Conservation (phyloP, 2,888 invertebrate species). For the Mythimna lalbum region DNA sequence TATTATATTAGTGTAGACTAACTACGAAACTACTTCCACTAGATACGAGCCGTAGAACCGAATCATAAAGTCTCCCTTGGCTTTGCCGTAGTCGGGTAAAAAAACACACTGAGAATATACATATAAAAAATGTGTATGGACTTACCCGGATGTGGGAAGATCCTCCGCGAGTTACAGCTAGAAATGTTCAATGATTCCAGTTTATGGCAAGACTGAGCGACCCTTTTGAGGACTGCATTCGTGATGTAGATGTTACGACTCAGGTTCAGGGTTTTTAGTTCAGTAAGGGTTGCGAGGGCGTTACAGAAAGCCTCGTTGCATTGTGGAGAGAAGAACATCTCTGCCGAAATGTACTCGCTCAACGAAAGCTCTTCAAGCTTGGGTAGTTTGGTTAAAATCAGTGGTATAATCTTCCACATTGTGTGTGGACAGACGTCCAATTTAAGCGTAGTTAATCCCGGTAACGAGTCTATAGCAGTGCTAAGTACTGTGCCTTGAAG, state of each 20-base stretch:
- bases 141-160: conserved; percentile 74
- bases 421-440: conserved; percentile 81
- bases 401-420: conserved; percentile 83
- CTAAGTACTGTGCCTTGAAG: conserved; percentile 82
- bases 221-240: conserved; percentile 87
- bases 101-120: not conserved
- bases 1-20: too few relatives aligned
- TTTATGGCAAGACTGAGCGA: conserved; percentile 86
- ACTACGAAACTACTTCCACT: too few relatives aligned
- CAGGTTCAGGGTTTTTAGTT: conserved; percentile 85
- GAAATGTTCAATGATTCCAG: conserved; percentile 86
- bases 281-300: conserved; percentile 79
- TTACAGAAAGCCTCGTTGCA: conserved; percentile 80
- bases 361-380: conserved; percentile 81
- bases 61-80: too few relatives aligned
- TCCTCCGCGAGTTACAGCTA: conserved; percentile 80
- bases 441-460: conserved; percentile 77
- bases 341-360: conserved; percentile 79
- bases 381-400: conserved; percentile 80
- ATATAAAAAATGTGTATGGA: not conserved
- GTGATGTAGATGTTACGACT: conserved; percentile 86
- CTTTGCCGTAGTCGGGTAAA: too few relatives aligned
- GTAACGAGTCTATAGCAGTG: conserved; percentile 78
- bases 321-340: conserved; percentile 66
- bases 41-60: too few relatives aligned